Evolutionary conservation across 2,113 vertebrate genomes (phyloP).

Genomic region (Mastomys coucha): DNA sequence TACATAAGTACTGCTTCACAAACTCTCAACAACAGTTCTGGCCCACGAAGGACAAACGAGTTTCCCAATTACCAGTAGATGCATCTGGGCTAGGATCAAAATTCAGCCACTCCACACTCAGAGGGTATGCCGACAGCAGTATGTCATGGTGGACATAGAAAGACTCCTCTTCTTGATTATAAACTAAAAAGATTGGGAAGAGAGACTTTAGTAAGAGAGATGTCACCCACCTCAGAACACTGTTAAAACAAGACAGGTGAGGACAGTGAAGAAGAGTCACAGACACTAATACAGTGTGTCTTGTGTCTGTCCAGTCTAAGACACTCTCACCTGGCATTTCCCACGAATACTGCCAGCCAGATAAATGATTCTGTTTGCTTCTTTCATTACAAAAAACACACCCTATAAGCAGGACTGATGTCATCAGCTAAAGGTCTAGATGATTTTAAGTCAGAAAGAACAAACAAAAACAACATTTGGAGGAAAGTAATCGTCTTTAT

Average conservation of each 20-base stretch:
- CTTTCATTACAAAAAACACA: background rate
- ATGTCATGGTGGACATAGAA: conserved; percentile 98
- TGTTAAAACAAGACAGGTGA: background rate
- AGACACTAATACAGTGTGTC: too few relatives aligned
- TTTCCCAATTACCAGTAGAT: conserved; percentile 87
- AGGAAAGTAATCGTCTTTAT: background rate
- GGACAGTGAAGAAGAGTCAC: background rate
- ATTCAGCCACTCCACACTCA: conserved; percentile 96
- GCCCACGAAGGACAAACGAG: background rate
- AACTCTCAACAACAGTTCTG: background rate
- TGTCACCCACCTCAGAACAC: background rate
- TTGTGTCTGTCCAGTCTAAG: background rate
- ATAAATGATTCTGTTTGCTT: background rate
- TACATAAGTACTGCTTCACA: background rate
- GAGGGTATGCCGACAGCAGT: conserved; percentile 95
- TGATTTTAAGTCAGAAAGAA: conserved; percentile 23
- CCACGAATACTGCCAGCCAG: background rate
- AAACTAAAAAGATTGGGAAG: conserved; percentile 83
- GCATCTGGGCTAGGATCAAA: conserved; percentile 96
- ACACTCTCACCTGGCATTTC: background rate
- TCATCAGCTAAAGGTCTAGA: conserved; percentile 5
- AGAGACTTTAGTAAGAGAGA: conserved; percentile 25
- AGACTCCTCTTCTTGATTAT: conserved; percentile 89
- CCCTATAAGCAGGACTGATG: background rate
- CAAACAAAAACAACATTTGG: background rate